A percentile compares a stretch with the other conserved stretches of the same genome.
Evolutionary conservation across 2,113 vertebrate genomes (phyloP).

Genomic region (Otocyon megalotis): DNA sequence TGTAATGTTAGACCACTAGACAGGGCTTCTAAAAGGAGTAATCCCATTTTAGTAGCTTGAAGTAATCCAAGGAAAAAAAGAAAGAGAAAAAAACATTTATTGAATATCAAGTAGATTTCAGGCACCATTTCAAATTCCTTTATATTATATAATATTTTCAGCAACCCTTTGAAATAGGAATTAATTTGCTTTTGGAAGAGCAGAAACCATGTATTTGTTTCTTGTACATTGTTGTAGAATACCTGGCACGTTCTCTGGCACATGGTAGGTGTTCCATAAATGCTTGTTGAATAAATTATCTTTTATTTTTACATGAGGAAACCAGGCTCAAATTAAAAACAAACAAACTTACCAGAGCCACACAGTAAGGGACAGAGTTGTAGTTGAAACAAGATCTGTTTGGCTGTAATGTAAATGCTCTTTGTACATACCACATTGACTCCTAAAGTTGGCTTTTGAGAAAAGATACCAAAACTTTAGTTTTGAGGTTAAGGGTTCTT

Average conservation of each 20-base stretch:
- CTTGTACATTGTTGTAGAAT: background rate
- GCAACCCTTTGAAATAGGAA: background rate
- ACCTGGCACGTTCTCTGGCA: background rate
- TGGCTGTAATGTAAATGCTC: background rate
- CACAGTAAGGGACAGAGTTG: background rate
- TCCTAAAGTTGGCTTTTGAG: conserved; percentile 2
- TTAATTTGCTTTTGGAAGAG: background rate
- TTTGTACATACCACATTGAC: background rate
- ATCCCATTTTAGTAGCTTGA: background rate
- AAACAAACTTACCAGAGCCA: background rate
- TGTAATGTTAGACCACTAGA: background rate
- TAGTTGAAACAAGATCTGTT: background rate
- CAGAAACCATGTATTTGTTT: background rate
- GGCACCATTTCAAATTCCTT: background rate
- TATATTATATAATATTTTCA: background rate
- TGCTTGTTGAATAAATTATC: background rate
- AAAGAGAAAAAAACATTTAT: background rate
- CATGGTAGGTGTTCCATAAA: background rate
- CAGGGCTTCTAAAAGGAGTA: background rate
- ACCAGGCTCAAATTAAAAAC: background rate
- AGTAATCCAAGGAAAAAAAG: background rate
- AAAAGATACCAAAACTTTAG: background rate
- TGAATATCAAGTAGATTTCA: background rate
- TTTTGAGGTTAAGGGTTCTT: background rate
- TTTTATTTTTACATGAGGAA: background rate